Conservation (phyloP, 2,888 invertebrate genomes). For the Ethmia dodecea region DNA sequence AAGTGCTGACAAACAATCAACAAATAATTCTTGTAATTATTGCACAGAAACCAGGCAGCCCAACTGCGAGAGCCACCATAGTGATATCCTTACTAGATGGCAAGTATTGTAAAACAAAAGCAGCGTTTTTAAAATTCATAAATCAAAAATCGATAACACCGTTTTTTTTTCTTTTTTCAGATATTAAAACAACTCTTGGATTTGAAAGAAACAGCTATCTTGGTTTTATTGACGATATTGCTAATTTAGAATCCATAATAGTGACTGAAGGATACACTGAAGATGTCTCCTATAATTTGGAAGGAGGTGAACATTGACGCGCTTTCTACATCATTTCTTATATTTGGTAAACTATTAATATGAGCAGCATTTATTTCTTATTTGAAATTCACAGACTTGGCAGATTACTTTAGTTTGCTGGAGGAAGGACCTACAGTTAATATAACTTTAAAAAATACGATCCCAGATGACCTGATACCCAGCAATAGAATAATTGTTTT, state of each 20-base stretch:
- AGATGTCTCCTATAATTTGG: constrained; percentile 18
- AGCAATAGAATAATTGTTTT: constrained; percentile 25
- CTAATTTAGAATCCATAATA: constrained; percentile 25
- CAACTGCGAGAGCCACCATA: constrained; percentile 22
- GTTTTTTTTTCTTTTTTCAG: background rate
- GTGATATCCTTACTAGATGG: constrained; percentile 23
- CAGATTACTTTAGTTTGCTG: constrained; percentile 13
- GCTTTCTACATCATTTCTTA: background rate
- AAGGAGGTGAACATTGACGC: constrained; percentile 21
- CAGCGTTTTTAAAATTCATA: too few species aligned
- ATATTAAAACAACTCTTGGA: constrained; percentile 17
- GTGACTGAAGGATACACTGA: constrained; percentile 24
- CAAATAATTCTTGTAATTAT: constrained; percentile 26
- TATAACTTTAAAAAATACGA: constrained; percentile 19
- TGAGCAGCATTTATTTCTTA: background rate
- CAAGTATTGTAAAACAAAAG: too few species aligned
- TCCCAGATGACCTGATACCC: constrained; percentile 26
- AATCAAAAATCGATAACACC: too few species aligned
- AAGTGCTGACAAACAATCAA: constrained; percentile 25
- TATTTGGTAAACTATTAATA: background rate
- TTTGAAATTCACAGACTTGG: constrained; percentile 12
- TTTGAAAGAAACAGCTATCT: constrained; percentile 29
- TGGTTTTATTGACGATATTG: constrained; percentile 23
- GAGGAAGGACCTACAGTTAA: constrained; percentile 13
- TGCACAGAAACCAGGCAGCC: constrained; percentile 23